Evolutionary conservation across 2,888 invertebrate species (phyloP).

Genomic region (Oithona nana): DNA sequence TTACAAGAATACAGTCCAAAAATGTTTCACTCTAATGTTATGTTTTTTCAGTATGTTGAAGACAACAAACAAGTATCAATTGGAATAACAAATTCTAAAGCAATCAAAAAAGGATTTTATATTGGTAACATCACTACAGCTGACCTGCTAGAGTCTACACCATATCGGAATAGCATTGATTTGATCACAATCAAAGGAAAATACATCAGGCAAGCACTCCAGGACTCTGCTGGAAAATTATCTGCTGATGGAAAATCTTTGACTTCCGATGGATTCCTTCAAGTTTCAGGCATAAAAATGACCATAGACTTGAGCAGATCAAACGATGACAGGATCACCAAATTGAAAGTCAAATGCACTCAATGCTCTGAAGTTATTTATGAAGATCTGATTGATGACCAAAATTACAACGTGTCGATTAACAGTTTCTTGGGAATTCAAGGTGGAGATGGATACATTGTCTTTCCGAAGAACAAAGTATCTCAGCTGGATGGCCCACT

Average conservation of each 20-base stretch:
- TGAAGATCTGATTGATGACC: conserved; percentile 35
- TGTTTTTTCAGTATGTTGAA: no score
- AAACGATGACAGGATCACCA: conserved; percentile 41
- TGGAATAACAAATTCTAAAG: conserved; percentile 46
- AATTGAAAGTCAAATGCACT: conserved; percentile 44
- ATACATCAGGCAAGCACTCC: conserved; percentile 42
- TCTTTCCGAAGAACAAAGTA: conserved; percentile 28
- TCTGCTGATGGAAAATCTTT: conserved; percentile 33
- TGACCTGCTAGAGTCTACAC: conserved; percentile 50
- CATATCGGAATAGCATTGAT: conserved; percentile 51
- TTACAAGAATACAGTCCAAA: no score
- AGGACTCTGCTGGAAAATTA: conserved; percentile 40
- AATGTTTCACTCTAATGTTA: no score
- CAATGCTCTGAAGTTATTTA: conserved; percentile 45
- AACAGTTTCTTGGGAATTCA: conserved; percentile 42
- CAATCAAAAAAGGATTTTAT: conserved; percentile 35
- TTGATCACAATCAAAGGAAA: conserved; percentile 45
- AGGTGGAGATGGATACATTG: conserved; percentile 52
- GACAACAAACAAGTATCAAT: conserved; percentile 39
- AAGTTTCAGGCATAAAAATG: conserved; percentile 37
- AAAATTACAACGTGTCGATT: conserved; percentile 42
- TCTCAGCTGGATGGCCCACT: conserved; percentile 19
- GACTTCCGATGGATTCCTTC: conserved; percentile 50
- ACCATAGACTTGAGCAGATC: conserved; percentile 36
- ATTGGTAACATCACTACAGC: conserved; percentile 47